phyloP scores from a whole-genome alignment of 1,140 invertebrate species.

The Drosophila serrata region DNA sequence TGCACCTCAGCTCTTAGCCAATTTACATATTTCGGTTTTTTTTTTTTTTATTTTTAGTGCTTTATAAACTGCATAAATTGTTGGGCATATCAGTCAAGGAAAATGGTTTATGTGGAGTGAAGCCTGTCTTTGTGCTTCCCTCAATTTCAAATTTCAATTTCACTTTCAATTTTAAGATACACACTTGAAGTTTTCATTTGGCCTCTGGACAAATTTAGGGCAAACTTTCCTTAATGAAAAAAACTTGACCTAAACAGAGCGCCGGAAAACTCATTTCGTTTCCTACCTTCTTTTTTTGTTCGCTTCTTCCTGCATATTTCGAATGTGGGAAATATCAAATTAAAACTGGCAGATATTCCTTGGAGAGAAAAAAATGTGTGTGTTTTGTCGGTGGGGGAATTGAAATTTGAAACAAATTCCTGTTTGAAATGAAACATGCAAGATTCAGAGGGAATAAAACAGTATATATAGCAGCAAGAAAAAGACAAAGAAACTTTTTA shows the following conservation, averaged over 20 bases:
- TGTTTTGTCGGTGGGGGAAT: slow-evolving; percentile 1
- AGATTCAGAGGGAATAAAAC: slow-evolving; percentile 23
- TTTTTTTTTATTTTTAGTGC: slow-evolving; percentile 33
- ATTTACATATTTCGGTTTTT: slow-evolving; percentile 49
- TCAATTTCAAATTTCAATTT: slow-evolving; percentile 33
- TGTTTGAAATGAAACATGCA: slow-evolving; percentile 67
- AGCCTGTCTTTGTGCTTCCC: slow-evolving; percentile 20
- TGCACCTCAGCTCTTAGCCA: slow-evolving; percentile 48
- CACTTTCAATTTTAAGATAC: slow-evolving; percentile 31
- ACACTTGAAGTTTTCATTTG: slow-evolving; percentile 24
- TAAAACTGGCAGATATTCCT: slow-evolving; percentile 45
- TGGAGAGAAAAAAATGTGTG: not conserved
- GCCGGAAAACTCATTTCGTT: slow-evolving; percentile 29
- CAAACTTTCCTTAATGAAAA: slow-evolving; percentile 48
- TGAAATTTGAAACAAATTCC: slow-evolving; percentile 71
- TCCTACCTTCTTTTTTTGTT: not conserved
- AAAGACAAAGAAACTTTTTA: slow-evolving; percentile 63
- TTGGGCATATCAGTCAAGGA: slow-evolving; percentile 13
- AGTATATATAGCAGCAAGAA: slow-evolving; percentile 17
- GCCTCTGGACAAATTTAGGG: slow-evolving; percentile 31
- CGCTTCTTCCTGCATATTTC: slow-evolving; percentile 25
- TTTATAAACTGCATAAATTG: slow-evolving; percentile 53
- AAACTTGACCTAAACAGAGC: slow-evolving; percentile 36
- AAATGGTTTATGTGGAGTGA: slow-evolving; percentile 16
- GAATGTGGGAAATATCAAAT: slow-evolving; percentile 61